Conservation (phyloP, 2,888 invertebrate species). For the Mesopsocus fuscifrons region DNA sequence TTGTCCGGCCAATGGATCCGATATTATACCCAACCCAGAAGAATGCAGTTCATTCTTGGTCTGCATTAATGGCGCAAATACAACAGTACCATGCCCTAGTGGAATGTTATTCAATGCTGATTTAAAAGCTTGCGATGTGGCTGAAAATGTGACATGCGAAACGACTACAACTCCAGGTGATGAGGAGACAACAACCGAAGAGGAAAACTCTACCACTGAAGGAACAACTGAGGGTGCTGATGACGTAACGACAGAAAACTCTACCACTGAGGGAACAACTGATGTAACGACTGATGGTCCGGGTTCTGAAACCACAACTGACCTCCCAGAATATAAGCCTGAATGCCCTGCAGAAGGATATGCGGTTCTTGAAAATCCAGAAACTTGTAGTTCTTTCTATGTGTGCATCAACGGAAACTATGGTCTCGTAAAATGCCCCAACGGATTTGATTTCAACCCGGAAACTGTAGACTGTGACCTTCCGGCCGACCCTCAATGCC, state of each 20-base stretch:
- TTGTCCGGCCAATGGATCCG: not conserved
- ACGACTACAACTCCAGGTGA: not conserved
- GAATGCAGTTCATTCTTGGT: conserved; percentile 11
- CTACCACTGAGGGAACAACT: conserved; percentile 1
- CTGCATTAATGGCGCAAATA: conserved; percentile 9
- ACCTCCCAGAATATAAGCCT: not conserved
- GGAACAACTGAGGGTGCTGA: not conserved
- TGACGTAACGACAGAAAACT: not conserved
- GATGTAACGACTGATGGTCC: not conserved
- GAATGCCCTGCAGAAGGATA: conserved; percentile 1
- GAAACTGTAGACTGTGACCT: not conserved
- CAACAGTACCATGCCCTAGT: conserved; percentile 4
- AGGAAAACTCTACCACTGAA: not conserved
- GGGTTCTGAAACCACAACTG: not conserved
- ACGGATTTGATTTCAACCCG: not conserved
- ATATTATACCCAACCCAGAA: conserved; percentile 5
- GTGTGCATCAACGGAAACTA: not conserved
- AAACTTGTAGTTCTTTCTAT: not conserved
- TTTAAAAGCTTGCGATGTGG: not conserved
- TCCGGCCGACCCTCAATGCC: not conserved
- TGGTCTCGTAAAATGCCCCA: not conserved
- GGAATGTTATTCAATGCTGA: not conserved
- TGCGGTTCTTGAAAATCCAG: not conserved
- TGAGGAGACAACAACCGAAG: not conserved
- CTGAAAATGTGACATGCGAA: not conserved